These are phyloP conservation scores for Epizoanthus fatuus DNA, from an alignment of 92 coral and sea anemone genomes.

Conservation along the genomic window DNA sequence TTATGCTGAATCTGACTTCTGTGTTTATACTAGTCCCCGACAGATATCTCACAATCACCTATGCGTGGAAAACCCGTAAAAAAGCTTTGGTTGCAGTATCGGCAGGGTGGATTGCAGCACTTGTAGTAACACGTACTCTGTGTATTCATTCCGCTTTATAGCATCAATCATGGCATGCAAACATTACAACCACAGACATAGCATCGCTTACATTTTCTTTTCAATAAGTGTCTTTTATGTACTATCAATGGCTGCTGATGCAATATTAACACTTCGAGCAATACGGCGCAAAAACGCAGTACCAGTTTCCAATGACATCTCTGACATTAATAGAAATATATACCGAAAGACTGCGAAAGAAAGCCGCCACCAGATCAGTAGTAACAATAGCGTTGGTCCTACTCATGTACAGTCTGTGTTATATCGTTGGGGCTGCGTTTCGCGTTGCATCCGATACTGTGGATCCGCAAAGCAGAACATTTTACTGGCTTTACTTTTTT, in stretches of 20 bases:
- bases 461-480: background rate
- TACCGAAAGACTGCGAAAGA: too few species aligned
- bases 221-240: background rate
- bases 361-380: too few species aligned
- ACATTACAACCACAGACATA: background rate
- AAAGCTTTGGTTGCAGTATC: background rate
- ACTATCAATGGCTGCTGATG: background rate
- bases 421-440: background rate
- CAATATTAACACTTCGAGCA: background rate
- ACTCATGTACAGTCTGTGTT: background rate
- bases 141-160: background rate
- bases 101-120: background rate
- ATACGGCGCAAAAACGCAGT: background rate
- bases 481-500: background rate
- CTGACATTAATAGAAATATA: too few species aligned
- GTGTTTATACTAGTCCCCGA: background rate
- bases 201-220: too few species aligned
- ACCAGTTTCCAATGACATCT: too few species aligned
- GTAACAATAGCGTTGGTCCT: too few species aligned
- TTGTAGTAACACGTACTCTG: background rate
- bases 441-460: background rate
- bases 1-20: background rate
- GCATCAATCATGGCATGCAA: background rate
- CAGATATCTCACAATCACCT: constrained; percentile 15
- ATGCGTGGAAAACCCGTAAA: constrained; percentile 6